A percentile compares a stretch with the other conserved stretches of the same genome.
These are phyloP conservation scores for Mythimna impura DNA, from an alignment of 2,888 invertebrate genomes.

Conservation along the genomic window DNA sequence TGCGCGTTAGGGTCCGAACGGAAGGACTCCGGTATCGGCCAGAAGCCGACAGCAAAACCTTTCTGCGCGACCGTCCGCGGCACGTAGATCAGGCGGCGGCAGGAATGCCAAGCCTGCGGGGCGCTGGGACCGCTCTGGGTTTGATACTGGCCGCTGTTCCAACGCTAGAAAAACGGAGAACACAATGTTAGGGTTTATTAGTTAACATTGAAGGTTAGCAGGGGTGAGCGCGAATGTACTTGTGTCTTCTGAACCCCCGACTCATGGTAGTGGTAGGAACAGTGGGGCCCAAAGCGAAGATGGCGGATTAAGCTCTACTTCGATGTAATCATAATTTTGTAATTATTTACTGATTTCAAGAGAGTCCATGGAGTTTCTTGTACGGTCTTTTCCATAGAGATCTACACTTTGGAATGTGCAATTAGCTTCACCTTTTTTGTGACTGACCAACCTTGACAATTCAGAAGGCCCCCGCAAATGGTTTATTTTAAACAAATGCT, in stretches of 20 bases:
- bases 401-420: too few relatives aligned
- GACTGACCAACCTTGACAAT: too few relatives aligned
- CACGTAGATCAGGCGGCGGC: constrained; percentile 97
- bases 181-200: not conserved
- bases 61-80: constrained; percentile 97
- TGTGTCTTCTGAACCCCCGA: not conserved
- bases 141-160: constrained; percentile 87
- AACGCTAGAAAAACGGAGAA: constrained; percentile 78
- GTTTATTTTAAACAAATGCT: too few relatives aligned
- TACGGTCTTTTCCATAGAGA: too few relatives aligned
- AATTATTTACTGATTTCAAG: too few relatives aligned
- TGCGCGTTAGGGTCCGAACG: constrained; percentile 98
- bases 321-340: too few relatives aligned
- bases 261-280: not conserved
- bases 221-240: not conserved
- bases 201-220: not conserved
- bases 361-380: too few relatives aligned
- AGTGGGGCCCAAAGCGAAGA: not conserved
- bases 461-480: too few relatives aligned
- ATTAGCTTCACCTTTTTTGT: too few relatives aligned
- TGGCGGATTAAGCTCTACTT: not conserved
- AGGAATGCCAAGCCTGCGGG: constrained; percentile 96
- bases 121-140: constrained; percentile 81
- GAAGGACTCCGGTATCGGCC: constrained; percentile 99
- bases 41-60: constrained; percentile 98